A percentile compares a stretch with the other conserved stretches of the same genome.
phyloP scores from a whole-genome alignment of 2,888 invertebrate species.

The Hirtodrosophila duncani region DNA sequence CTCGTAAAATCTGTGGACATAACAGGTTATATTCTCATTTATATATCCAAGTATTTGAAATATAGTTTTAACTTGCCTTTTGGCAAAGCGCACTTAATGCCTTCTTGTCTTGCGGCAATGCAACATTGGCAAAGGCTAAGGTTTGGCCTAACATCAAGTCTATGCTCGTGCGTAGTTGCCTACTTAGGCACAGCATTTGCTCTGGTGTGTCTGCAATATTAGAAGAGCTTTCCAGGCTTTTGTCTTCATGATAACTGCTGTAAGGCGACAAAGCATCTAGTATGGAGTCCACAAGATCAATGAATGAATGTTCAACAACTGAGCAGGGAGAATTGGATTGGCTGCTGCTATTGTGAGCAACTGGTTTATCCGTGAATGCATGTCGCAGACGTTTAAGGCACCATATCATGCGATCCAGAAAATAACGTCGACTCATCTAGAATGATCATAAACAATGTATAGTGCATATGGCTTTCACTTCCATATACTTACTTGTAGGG shows the following conservation, averaged over 20 bases:
- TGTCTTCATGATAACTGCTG: conserved; percentile 53
- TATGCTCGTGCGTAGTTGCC: conserved; percentile 65
- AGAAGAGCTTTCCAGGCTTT: not conserved
- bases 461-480: not conserved
- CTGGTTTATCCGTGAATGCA: no score
- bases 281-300: conserved; percentile 65
- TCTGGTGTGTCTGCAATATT: not conserved
- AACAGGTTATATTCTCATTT: not conserved
- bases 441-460: not conserved
- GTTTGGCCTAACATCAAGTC: conserved; percentile 73
- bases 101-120: conserved; percentile 72
- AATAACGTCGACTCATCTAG: conserved; percentile 65
- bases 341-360: no score
- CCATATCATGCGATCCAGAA: conserved; percentile 75
- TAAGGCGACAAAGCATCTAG: conserved; percentile 67
- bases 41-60: not conserved
- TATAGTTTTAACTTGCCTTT: conserved; percentile 47
- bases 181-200: conserved; percentile 52
- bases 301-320: conserved; percentile 56
- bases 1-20: conserved; percentile 60
- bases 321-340: conserved; percentile 2
- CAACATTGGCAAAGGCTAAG: conserved; percentile 76
- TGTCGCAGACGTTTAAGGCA: conserved; percentile 67
- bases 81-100: conserved; percentile 76
- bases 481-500: conserved; percentile 47